Conservation (phyloP, 2,888 invertebrate species). For the Pristionchus fissidentatus region DNA sequence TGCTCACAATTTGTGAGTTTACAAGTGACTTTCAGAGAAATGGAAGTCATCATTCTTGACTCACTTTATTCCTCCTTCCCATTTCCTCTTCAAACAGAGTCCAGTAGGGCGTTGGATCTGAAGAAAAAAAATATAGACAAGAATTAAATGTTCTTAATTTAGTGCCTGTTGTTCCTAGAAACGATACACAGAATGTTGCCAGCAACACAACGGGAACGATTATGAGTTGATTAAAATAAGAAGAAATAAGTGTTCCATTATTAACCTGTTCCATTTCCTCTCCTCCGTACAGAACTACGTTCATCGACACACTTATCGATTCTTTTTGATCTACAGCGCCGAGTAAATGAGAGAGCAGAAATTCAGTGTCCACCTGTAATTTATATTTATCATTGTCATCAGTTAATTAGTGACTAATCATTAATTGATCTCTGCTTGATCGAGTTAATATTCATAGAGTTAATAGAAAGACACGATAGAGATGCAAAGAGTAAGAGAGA, state of each 20-base stretch:
- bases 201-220: too few relatives aligned
- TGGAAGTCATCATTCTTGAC: slow-evolving; percentile 30
- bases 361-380: slow-evolving; percentile 35
- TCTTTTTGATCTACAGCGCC: slow-evolving; percentile 13
- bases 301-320: background rate
- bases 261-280: slow-evolving; percentile 17
- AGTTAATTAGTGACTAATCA: slow-evolving; percentile 20
- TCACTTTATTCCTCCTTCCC: slow-evolving; percentile 35
- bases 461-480: background rate
- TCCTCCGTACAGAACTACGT: slow-evolving; percentile 38
- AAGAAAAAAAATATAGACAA: background rate
- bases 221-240: too few relatives aligned
- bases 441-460: background rate
- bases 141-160: background rate
- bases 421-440: slow-evolving; percentile 13
- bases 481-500: background rate
- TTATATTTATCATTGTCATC: background rate
- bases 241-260: background rate
- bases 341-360: slow-evolving; percentile 26
- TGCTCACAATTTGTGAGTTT: too few relatives aligned
- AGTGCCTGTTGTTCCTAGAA: background rate
- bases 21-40: slow-evolving; percentile 20
- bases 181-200: background rate
- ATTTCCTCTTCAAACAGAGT: slow-evolving; percentile 39
- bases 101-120: slow-evolving; percentile 29